Base-by-base conservation (phyloP, 1,140 invertebrate species). In the Megalopta genalis region DNA sequence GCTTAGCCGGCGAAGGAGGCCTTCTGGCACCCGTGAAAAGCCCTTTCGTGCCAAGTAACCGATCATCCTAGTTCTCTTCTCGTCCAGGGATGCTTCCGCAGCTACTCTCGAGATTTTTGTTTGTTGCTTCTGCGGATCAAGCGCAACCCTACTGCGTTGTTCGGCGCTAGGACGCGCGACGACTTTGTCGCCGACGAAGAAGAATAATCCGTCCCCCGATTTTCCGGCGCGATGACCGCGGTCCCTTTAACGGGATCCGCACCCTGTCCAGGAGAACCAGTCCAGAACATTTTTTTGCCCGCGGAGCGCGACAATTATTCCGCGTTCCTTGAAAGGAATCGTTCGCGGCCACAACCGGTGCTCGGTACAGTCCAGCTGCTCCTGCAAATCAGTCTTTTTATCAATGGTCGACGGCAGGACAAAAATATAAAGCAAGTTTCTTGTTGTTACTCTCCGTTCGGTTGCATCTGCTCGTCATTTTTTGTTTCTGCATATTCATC, bases 61-160 rank as follows among this genome's bases (percentile, higher is more conserved):
- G 63, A 81, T 79, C 79, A 62, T 82, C 23, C 52, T 8, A 63
- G 25, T 69, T 75, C 42, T 52, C 54, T 14, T 60, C 46, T n/a
- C 21, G 21, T 21, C n/a, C 7, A 16, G 49, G 21, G 7, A 21
- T 21, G 21, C 69, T 62, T 37, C 27, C 21, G 1, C n/a, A 25
- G 27, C 42, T 14, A 14, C 54, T 59, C 66, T 73, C 70, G 39
- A 80, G 49, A 83, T 79, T 59, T 60, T 84, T 87, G 72, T 88
- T 85, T 88, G 81, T 82, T 83, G 63, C 65, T 83, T 39, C 71
- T 59, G 32, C 62, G 75, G 76, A 85, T 77, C 81, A 83, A 67
- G 23, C 49, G 23, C 49, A 52, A 37, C 65, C 66, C 74, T 37
- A 27, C 25, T 32, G 67, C n/a, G 57, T 63, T 66, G 69, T 39